Evolutionary conservation across 2,888 invertebrate species (phyloP), one percentile per base, ranked within the genome.

Genomic region (Eristalis tenax): DNA sequence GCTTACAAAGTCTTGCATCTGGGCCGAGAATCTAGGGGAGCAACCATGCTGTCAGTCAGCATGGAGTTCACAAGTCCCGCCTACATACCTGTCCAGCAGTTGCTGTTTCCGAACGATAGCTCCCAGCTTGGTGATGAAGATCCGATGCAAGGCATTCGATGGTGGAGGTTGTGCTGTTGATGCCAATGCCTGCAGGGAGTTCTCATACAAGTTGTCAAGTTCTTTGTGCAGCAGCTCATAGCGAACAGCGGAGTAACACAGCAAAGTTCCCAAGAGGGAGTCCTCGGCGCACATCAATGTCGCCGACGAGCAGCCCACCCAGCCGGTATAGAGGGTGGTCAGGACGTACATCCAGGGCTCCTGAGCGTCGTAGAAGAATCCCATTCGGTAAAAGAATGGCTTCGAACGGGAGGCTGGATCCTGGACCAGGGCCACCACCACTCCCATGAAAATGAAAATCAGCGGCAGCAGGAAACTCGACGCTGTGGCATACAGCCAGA

Each of bases 261-360:
- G 50, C 22, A 50, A 35, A 6, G 13, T 74, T 6, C 74, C 63
- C 61, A 74, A 38, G 4, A 74, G 22, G 22, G 50, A 63, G 28
- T 74, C 74, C 65, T 74, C 64, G 5, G 74, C 63, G 10, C 64
- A 63, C 8, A 61, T 74, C n/a, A 74, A 18, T 6, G 64, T 56
- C 4, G 64, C 74, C 0, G 50, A 59, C 5, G 74, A 65, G 22
- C 43, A 50, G 18, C 64, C 63, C 8, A 61, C 74, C 65, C 63
- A 74, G 6, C 64, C 74, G 11, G 74, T 74, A n/a, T 74, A 74
- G 6, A 74, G 13, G 22, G 50, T 74, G 43, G 74, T 74, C 2
- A 74, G 32, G 1, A 50, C 32, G 22, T 74, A 74, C 35, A n/a
- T 35, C 74, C 74, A 74, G 11, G 64, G 74, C 15, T 74, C 56